Conservation (phyloP, 2,797 vertebrate genomes). For the Morelia viridis region DNA sequence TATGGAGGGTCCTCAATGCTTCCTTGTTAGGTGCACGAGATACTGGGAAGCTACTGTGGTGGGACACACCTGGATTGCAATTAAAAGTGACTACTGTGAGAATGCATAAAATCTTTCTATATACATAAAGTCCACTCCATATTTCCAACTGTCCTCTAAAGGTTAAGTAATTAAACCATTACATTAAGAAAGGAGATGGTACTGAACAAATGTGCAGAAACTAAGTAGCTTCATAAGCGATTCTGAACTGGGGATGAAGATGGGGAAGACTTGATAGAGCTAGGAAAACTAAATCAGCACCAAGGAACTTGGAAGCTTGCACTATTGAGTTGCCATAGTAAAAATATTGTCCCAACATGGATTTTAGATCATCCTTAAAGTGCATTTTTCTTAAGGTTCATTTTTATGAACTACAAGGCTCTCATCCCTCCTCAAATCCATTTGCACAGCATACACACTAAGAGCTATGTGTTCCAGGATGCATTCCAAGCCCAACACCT, state of each 20-base stretch:
- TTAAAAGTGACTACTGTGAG: not conserved
- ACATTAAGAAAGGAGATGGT: not conserved
- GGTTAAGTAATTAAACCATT: not conserved
- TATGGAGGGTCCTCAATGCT: no score
- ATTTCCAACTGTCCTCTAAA: not conserved
- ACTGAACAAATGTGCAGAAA: not conserved
- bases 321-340: not conserved
- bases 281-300: not conserved
- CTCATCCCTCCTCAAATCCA: not conserved
- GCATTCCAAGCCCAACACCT: conserved; percentile 63
- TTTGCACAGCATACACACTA: conserved; percentile 36
- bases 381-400: not conserved
- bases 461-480: conserved; percentile 40
- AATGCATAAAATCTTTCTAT: not conserved
- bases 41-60: not conserved
- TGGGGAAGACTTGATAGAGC: not conserved
- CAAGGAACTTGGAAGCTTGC: not conserved
- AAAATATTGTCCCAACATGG: not conserved
- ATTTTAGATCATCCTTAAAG: not conserved
- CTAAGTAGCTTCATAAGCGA: not conserved
- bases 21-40: no score
- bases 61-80: not conserved
- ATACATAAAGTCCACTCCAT: not conserved
- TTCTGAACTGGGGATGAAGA: not conserved
- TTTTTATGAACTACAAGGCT: not conserved